A percentile compares a stretch with the other conserved stretches of the same genome.
Evolutionary conservation across 2,113 vertebrate species (phyloP).

Genomic region (Barbus barbus): DNA sequence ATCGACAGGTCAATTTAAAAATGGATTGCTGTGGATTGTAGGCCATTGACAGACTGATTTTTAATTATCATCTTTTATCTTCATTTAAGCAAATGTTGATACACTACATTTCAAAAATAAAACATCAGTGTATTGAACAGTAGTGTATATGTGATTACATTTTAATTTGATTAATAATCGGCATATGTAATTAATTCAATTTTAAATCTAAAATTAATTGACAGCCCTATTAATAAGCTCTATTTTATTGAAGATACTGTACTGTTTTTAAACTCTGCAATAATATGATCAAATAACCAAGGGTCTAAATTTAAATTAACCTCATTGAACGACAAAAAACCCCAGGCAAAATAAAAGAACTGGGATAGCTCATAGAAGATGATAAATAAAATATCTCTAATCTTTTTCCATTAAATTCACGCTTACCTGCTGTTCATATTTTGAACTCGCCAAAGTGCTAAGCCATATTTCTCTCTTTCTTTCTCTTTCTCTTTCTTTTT

Average conservation of each 20-base stretch:
- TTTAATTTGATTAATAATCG: too few species aligned
- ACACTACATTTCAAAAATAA: background rate
- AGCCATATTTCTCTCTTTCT: background rate
- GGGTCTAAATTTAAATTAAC: constrained; percentile 53
- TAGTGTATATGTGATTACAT: too few species aligned
- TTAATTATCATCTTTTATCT: background rate
- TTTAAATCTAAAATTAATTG: too few species aligned
- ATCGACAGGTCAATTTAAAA: background rate
- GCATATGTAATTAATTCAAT: too few species aligned
- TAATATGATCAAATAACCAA: constrained; percentile 48
- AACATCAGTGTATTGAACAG: too few species aligned
- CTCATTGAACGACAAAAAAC: constrained; percentile 30
- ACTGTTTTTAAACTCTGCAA: too few species aligned
- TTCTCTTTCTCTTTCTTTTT: background rate
- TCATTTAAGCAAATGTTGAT: background rate
- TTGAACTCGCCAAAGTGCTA: background rate
- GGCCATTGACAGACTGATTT: background rate
- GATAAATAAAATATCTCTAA: too few species aligned
- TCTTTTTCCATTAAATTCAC: constrained; percentile 12
- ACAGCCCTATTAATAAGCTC: too few species aligned
- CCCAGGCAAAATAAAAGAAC: too few species aligned
- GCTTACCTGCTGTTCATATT: background rate
- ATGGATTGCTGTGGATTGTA: background rate
- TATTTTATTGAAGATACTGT: too few species aligned
- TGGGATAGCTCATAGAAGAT: too few species aligned